phyloP scores from a whole-genome alignment of 2,888 invertebrate genomes.

The Phragmatobia fuliginosa region DNA sequence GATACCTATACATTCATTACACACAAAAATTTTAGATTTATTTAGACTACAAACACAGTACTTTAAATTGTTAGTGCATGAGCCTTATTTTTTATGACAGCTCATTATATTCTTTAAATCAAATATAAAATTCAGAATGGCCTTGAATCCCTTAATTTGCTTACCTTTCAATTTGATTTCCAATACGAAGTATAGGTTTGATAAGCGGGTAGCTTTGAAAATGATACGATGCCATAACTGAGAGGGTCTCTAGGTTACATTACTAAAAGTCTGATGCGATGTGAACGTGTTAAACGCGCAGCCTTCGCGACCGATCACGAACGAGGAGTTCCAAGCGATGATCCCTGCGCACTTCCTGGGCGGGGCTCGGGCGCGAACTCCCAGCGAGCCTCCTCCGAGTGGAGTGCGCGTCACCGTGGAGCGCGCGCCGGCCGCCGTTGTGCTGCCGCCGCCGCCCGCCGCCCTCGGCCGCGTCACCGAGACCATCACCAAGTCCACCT shows the following conservation, averaged over 20 bases:
- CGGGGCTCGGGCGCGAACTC: slow-evolving; percentile 62
- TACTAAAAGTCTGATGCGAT: slow-evolving; percentile 68
- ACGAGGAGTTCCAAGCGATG: slow-evolving; percentile 98
- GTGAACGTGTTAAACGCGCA: slow-evolving; percentile 86
- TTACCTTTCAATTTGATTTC: background rate
- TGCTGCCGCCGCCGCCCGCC: slow-evolving; percentile 93
- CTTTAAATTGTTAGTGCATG: background rate
- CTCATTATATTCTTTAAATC: background rate
- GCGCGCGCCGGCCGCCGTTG: slow-evolving; percentile 87
- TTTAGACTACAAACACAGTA: background rate
- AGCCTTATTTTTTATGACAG: background rate
- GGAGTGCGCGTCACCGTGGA: slow-evolving; percentile 95
- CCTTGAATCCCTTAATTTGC: background rate
- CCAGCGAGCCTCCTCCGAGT: slow-evolving; percentile 67
- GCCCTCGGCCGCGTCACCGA: slow-evolving; percentile 96
- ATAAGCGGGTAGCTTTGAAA: slow-evolving; percentile 11
- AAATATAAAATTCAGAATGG: background rate
- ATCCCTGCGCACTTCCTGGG: slow-evolving; percentile 95
- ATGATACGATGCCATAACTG: slow-evolving; percentile 38
- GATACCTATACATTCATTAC: background rate
- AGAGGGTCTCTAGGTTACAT: slow-evolving; percentile 16
- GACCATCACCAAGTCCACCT: slow-evolving; percentile 97
- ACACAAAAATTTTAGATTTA: background rate
- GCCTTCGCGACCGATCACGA: slow-evolving; percentile 94
- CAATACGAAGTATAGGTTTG: background rate